Evolutionary conservation across 2,888 invertebrate genomes (phyloP).

Genomic region (Watsonalla cultraria): DNA sequence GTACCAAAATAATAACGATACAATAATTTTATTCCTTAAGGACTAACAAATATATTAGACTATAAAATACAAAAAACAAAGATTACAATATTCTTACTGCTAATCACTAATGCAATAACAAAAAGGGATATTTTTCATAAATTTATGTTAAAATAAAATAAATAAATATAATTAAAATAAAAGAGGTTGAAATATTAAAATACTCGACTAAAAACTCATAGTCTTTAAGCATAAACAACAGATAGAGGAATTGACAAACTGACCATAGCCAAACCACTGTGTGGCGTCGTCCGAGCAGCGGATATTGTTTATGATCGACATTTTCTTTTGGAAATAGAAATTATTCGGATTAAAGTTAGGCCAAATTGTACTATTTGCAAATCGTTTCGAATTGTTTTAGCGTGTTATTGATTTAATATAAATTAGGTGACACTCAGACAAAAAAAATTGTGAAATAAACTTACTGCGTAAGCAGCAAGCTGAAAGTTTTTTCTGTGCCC

Average conservation of each 20-base stretch:
- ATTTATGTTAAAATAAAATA: too few relatives aligned
- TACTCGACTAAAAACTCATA: too few relatives aligned
- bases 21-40: too few relatives aligned
- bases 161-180: too few relatives aligned
- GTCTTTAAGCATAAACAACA: background rate
- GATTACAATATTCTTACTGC: too few relatives aligned
- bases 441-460: constrained; percentile 20
- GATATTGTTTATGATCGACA: constrained; percentile 72
- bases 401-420: constrained; percentile 9
- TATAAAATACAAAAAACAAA: too few relatives aligned
- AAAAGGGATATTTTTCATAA: too few relatives aligned
- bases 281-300: constrained; percentile 59
- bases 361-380: constrained; percentile 23
- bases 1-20: too few relatives aligned
- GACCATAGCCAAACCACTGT: constrained; percentile 25
- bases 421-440: constrained; percentile 6
- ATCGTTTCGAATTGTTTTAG: constrained; percentile 9
- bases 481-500: constrained; percentile 44
- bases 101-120: too few relatives aligned
- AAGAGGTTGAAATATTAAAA: too few relatives aligned
- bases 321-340: constrained; percentile 55
- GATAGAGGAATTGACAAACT: background rate
- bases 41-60: too few relatives aligned
- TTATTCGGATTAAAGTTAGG: constrained; percentile 41
- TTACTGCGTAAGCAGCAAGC: constrained; percentile 29